These are phyloP conservation scores for Huso huso DNA, from an alignment of 2,797 vertebrate genomes.

Conservation along the genomic window DNA sequence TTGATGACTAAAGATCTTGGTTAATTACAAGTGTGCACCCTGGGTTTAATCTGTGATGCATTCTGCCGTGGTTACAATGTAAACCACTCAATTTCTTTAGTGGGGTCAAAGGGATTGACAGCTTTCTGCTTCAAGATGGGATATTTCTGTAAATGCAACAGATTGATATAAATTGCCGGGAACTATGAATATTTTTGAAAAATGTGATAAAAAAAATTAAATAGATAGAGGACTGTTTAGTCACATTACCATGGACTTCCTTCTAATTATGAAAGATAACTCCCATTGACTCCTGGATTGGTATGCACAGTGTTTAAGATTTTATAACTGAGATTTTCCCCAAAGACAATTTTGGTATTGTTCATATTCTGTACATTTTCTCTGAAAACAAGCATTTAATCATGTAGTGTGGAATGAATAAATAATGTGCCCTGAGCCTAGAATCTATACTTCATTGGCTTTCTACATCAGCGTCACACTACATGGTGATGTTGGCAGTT, in stretches of 20 bases:
- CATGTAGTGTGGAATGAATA: slow-evolving; percentile 21
- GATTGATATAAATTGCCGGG: slow-evolving; percentile 21
- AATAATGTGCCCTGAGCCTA: slow-evolving; percentile 19
- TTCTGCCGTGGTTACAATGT: slow-evolving; percentile 35
- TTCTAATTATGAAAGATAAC: slow-evolving; percentile 21
- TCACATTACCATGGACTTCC: slow-evolving; percentile 14
- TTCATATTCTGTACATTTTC: slow-evolving; percentile 13
- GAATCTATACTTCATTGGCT: slow-evolving; percentile 15
- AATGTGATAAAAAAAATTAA: slow-evolving; percentile 17
- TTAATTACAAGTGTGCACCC: slow-evolving; percentile 43
- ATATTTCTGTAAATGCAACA: slow-evolving; percentile 31
- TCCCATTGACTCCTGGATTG: slow-evolving; percentile 23
- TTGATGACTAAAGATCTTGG: slow-evolving; percentile 47
- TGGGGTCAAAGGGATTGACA: slow-evolving; percentile 30
- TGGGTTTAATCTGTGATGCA: slow-evolving; percentile 42
- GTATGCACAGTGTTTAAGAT: slow-evolving; percentile 22
- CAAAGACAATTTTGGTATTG: slow-evolving; percentile 25
- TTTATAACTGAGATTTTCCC: slow-evolving; percentile 19
- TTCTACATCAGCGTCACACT: slow-evolving; percentile 1
- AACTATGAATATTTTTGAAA: slow-evolving; percentile 29
- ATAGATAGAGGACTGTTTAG: slow-evolving; percentile 1
- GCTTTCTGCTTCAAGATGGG: slow-evolving; percentile 23
- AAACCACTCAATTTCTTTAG: slow-evolving; percentile 32
- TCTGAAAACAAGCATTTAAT: slow-evolving; percentile 32
- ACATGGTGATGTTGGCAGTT: slow-evolving; percentile 1